These are phyloP conservation scores for Drosophila yakuba DNA, from an alignment of 1,140 invertebrate species.

Conservation along the genomic window DNA sequence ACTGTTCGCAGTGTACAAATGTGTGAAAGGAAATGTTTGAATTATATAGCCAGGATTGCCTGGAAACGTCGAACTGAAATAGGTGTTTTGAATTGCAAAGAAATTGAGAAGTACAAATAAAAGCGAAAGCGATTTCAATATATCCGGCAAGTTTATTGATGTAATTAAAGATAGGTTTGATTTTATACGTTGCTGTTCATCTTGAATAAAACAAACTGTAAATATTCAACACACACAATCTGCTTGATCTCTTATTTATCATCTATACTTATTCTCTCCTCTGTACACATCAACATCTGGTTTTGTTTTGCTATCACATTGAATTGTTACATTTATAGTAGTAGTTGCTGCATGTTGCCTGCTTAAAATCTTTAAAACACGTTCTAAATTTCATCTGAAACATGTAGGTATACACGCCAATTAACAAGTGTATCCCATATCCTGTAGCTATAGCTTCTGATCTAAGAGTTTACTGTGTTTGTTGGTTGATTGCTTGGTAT, in stretches of 20 bases:
- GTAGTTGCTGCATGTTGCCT: conserved; percentile 78
- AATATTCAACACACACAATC: conserved; percentile 78
- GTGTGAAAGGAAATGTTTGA: conserved; percentile 2
- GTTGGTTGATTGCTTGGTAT: background rate
- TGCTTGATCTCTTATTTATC: conserved; percentile 59
- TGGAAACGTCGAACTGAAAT: background rate
- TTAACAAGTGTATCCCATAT: conserved; percentile 49
- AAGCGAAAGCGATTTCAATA: conserved; percentile 23
- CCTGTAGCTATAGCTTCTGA: conserved; percentile 17
- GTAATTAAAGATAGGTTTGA: conserved; percentile 80
- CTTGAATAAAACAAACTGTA: conserved; percentile 80
- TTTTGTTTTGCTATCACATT: conserved; percentile 84
- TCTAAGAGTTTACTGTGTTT: conserved; percentile 21
- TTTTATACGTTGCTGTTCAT: conserved; percentile 60
- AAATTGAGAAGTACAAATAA: background rate
- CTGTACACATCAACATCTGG: conserved; percentile 82
- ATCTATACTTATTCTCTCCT: conserved; percentile 72
- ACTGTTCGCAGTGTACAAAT: background rate
- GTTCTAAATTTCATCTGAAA: conserved; percentile 80
- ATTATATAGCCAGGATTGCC: background rate
- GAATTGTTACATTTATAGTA: conserved; percentile 85
- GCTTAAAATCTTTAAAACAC: conserved; percentile 81
- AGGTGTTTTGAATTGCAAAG: background rate
- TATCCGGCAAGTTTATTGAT: conserved; percentile 79
- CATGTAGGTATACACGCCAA: conserved; percentile 64